These are phyloP conservation scores for Pediacus dermestoides DNA, from an alignment of 2,888 invertebrate species.

Conservation along the genomic window DNA sequence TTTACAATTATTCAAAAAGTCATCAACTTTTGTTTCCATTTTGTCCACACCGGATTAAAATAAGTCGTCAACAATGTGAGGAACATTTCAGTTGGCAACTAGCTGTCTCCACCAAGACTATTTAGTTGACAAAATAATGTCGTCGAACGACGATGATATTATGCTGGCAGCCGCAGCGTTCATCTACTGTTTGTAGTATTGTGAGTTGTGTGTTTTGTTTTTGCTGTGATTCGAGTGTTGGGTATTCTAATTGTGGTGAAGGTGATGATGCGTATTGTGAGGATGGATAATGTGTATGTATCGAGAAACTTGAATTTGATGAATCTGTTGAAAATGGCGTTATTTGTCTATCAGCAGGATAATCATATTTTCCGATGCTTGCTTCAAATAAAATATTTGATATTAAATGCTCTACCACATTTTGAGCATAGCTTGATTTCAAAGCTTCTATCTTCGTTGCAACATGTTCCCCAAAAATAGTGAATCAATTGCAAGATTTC, in stretches of 20 bases:
- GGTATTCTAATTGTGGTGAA: too few relatives aligned
- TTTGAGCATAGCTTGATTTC: conserved; percentile 8
- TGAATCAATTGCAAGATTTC: too few relatives aligned
- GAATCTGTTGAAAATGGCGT: conserved; percentile 2
- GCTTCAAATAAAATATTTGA: conserved; percentile 9
- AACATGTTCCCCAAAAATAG: conserved; percentile 9
- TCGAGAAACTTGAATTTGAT: conserved; percentile 6
- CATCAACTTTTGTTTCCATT: conserved; percentile 8
- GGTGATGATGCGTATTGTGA: too few relatives aligned
- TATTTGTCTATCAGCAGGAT: too few relatives aligned
- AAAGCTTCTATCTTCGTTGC: conserved; percentile 7
- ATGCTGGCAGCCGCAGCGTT: conserved; percentile 4
- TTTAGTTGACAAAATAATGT: too few relatives aligned
- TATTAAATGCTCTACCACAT: conserved; percentile 9
- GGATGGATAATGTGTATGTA: too few relatives aligned
- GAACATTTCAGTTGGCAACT: conserved; percentile 11
- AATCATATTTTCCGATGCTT: conserved; percentile 9
- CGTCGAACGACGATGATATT: conserved; percentile 10
- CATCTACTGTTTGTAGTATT: too few relatives aligned
- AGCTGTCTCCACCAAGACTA: conserved; percentile 12
- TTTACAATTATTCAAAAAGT: too few relatives aligned
- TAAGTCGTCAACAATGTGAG: conserved; percentile 10
- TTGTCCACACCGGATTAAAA: conserved; percentile 11
- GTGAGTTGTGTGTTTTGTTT: too few relatives aligned
- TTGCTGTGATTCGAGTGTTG: too few relatives aligned